Percentiles rank a stretch among this genome's conserved stretches.
Evolutionary conservation across 1,140 invertebrate genomes (phyloP).

Genomic region (Sycobia sp.): DNA sequence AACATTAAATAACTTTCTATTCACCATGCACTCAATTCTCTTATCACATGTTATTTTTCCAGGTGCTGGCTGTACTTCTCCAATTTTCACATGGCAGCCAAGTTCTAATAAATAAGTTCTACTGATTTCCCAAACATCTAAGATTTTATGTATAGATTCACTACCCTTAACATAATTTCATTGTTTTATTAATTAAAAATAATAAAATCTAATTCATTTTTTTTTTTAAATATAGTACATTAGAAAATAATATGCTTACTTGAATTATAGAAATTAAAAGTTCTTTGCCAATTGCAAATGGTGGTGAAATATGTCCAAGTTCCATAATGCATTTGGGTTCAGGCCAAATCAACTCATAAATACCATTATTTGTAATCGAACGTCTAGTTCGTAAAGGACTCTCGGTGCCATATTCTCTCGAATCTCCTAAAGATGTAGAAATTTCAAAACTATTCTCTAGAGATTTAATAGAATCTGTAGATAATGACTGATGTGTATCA

Average conservation of each 20-base stretch:
- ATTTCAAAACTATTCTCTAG: slow-evolving; percentile 52
- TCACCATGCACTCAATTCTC: slow-evolving; percentile 61
- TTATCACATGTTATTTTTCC: slow-evolving; percentile 53
- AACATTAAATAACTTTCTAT: slow-evolving; percentile 56
- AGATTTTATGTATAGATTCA: slow-evolving; percentile 59
- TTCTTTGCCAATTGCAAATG: slow-evolving; percentile 59
- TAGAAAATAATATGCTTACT: slow-evolving; percentile 38
- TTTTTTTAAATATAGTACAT: not conserved
- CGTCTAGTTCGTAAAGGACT: slow-evolving; percentile 43
- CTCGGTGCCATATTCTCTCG: slow-evolving; percentile 45
- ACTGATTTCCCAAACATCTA: slow-evolving; percentile 64
- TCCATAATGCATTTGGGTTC: slow-evolving; percentile 67
- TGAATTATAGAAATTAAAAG: slow-evolving; percentile 62
- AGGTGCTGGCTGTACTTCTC: slow-evolving; percentile 60
- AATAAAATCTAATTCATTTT: not conserved
- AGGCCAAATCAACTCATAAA: slow-evolving; percentile 67
- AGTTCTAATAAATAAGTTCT: slow-evolving; percentile 58
- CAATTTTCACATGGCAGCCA: slow-evolving; percentile 60
- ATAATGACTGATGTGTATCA: slow-evolving; percentile 53
- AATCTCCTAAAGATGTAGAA: slow-evolving; percentile 25
- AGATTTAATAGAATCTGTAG: slow-evolving; percentile 55
- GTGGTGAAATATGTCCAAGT: slow-evolving; percentile 58
- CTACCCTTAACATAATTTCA: slow-evolving; percentile 42
- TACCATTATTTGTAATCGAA: slow-evolving; percentile 41
- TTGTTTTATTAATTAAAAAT: not conserved